Conservation (phyloP, 64 coral and sea anemone genomes). For the Montipora capricornis region DNA sequence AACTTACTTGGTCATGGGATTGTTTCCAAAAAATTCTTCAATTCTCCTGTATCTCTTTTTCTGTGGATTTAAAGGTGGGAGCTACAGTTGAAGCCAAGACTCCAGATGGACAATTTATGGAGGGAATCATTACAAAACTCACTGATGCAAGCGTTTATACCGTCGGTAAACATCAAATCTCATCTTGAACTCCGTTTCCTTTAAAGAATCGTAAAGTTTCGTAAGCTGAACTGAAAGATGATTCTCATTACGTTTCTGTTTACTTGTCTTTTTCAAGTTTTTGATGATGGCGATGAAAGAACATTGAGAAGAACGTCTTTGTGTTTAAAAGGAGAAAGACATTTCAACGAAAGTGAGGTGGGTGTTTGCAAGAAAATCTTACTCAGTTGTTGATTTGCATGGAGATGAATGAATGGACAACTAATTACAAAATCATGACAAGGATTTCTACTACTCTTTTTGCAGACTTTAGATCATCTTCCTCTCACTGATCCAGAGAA, state of each 20-base stretch:
- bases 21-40: neutral
- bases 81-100: conserved; percentile 81
- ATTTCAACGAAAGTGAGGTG: conserved; percentile 99
- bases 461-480: conserved; percentile 96
- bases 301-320: conserved; percentile 94
- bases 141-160: conserved; percentile 98
- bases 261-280: conserved; percentile 69
- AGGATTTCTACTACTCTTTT: conserved; percentile 3
- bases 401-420: neutral
- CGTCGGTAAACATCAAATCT: conserved; percentile 79
- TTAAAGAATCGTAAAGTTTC: neutral
- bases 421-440: neutral
- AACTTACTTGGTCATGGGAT: neutral
- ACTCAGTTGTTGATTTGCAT: neutral
- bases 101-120: conserved; percentile 86
- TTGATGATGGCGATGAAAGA: conserved; percentile 99
- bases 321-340: conserved; percentile 94
- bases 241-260: conserved; percentile 1
- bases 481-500: conserved; percentile 98
- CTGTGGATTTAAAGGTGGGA: conserved; percentile 76
- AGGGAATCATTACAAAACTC: conserved; percentile 89
- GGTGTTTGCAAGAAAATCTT: neutral
- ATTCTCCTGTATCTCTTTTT: conserved; percentile 7
- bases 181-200: conserved; percentile 3
- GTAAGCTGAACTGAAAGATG: conserved; percentile 8